phyloP scores from a whole-genome alignment of 37 sponge, comb jelly and placozoan genomes.

The Aphrocallistes beatrix region DNA sequence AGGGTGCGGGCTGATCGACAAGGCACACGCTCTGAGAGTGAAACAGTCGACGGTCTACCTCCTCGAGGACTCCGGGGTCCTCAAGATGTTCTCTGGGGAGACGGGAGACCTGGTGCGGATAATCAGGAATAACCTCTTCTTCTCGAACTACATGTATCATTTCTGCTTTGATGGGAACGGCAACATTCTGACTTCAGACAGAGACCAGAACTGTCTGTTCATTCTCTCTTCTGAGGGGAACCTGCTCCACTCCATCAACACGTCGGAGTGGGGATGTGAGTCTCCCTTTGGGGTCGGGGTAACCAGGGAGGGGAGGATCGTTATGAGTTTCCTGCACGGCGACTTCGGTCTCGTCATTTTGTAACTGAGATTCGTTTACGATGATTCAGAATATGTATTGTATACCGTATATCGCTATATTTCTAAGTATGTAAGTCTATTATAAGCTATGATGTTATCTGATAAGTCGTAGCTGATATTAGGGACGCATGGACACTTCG shows the following conservation, averaged over 20 bases:
- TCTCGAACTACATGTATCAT: background rate
- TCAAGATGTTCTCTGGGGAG: background rate
- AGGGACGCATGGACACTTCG: background rate
- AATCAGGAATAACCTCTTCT: background rate
- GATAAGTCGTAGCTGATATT: background rate
- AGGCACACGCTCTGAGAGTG: background rate
- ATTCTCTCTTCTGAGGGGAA: background rate
- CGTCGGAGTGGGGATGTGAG: background rate
- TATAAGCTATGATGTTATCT: background rate
- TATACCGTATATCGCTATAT: background rate
- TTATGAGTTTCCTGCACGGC: background rate
- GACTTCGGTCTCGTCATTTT: background rate
- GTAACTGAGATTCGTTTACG: no score
- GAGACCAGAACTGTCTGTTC: conserved; percentile 14
- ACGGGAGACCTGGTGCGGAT: background rate
- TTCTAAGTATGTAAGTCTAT: background rate
- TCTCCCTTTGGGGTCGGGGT: background rate
- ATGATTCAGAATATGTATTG: background rate
- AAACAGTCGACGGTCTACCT: background rate
- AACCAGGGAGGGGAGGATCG: background rate
- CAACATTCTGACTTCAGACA: background rate
- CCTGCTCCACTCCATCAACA: background rate
- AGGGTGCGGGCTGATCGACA: conserved; percentile 5
- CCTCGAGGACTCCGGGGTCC: background rate
- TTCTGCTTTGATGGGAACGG: background rate